These are phyloP conservation scores for Pterobdella sp. DNA, from an alignment of 2,888 invertebrate species.

Conservation along the genomic window DNA sequence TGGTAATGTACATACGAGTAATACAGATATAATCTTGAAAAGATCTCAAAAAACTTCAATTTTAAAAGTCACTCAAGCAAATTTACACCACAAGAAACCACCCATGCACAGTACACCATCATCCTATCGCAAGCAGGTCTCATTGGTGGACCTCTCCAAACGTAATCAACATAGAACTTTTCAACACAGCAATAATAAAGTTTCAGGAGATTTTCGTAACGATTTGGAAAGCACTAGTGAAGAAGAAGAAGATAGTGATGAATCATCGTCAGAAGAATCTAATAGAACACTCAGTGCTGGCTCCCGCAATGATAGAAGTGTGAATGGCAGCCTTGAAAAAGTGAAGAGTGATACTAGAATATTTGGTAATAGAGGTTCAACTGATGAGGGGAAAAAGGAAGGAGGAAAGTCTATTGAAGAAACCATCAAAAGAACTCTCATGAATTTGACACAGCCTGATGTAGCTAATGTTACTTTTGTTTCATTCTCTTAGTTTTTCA, in stretches of 20 bases:
- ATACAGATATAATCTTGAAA: too few species aligned
- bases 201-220: not conserved
- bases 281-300: constrained; percentile 1
- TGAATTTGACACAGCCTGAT: not conserved
- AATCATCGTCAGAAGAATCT: not conserved
- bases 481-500: not conserved
- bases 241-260: not conserved
- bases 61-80: too few species aligned
- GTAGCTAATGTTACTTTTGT: not conserved
- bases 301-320: not conserved
- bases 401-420: not conserved
- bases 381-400: not conserved
- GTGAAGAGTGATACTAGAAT: too few species aligned
- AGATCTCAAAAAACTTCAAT: too few species aligned
- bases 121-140: not conserved
- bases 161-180: not conserved
- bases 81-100: not conserved
- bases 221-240: not conserved
- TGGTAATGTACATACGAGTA: not conserved
- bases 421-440: not conserved
- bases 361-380: too few species aligned
- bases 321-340: not conserved
- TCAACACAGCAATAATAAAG: not conserved
- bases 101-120: not conserved
- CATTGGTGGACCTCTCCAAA: not conserved